Conservation (phyloP, 2,888 invertebrate species). For the Parnassius mnemosyne region DNA sequence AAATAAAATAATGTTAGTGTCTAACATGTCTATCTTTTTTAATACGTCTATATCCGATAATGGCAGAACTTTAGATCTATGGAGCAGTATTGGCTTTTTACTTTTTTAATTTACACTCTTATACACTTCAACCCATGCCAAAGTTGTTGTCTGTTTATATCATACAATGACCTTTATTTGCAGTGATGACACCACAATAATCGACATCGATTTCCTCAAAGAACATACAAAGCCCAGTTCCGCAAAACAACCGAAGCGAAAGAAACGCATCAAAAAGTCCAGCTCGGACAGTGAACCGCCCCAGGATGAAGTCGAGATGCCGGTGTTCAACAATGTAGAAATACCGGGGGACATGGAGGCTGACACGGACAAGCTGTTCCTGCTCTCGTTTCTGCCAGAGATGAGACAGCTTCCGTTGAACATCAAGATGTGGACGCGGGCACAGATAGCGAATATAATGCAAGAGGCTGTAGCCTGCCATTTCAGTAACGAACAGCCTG, state of each 20-base stretch:
- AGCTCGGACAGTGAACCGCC: slow-evolving; percentile 38
- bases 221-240: slow-evolving; percentile 12
- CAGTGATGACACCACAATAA: slow-evolving; percentile 23
- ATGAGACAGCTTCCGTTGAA: slow-evolving; percentile 64
- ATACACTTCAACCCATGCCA: too few species aligned
- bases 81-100: too few species aligned
- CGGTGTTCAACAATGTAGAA: slow-evolving; percentile 54
- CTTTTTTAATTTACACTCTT: too few species aligned
- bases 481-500: slow-evolving; percentile 51
- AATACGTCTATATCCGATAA: too few species aligned
- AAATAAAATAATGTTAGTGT: too few species aligned
- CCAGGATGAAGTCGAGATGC: slow-evolving; percentile 62
- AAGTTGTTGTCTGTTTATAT: too few species aligned
- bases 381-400: slow-evolving; percentile 69
- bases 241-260: slow-evolving; percentile 38
- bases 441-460: slow-evolving; percentile 70
- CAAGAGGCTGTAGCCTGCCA: slow-evolving; percentile 67
- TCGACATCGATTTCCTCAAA: slow-evolving; percentile 7
- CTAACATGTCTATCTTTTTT: too few species aligned
- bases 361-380: slow-evolving; percentile 63
- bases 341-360: slow-evolving; percentile 44
- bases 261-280: slow-evolving; percentile 40
- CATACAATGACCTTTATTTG: not conserved
- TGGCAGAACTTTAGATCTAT: too few species aligned
- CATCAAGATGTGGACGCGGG: slow-evolving; percentile 72